These are phyloP conservation scores for Dipodomys ordii DNA, from an alignment of 2,113 vertebrate genomes.

Conservation along the genomic window DNA sequence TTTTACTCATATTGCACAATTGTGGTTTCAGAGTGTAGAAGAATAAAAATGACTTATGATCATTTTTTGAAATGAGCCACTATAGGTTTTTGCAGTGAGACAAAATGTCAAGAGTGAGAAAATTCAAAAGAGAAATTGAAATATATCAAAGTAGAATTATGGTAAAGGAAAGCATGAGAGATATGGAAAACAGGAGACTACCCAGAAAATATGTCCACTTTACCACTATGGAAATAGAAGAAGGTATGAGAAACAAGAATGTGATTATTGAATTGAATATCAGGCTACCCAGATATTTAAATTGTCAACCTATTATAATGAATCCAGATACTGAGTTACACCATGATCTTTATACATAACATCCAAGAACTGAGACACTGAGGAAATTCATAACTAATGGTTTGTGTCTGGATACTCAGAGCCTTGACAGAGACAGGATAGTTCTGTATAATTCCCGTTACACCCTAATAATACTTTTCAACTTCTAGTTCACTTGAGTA, in stretches of 20 bases:
- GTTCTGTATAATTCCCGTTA: not conserved
- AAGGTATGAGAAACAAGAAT: too few species aligned
- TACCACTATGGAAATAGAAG: too few species aligned
- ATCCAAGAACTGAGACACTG: not conserved
- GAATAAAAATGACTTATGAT: not conserved
- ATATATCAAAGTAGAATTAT: not conserved
- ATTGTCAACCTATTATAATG: not conserved
- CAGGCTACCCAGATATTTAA: not conserved
- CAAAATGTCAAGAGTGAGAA: not conserved
- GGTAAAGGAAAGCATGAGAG: not conserved
- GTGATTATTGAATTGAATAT: too few species aligned
- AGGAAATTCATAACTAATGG: not conserved
- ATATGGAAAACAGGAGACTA: not conserved
- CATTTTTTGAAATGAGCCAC: constrained; percentile 33
- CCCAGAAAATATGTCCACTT: too few species aligned
- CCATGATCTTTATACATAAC: not conserved
- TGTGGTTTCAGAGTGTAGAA: not conserved
- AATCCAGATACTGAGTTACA: not conserved
- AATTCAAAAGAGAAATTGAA: not conserved
- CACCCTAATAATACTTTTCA: not conserved
- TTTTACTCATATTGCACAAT: not conserved
- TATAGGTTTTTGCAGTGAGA: constrained; percentile 3
- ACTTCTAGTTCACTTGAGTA: not conserved
- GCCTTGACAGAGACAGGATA: not conserved
- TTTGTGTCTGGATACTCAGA: not conserved